phyloP scores from a whole-genome alignment of 2,888 invertebrate genomes.

The Trissonchulus sp. region DNA sequence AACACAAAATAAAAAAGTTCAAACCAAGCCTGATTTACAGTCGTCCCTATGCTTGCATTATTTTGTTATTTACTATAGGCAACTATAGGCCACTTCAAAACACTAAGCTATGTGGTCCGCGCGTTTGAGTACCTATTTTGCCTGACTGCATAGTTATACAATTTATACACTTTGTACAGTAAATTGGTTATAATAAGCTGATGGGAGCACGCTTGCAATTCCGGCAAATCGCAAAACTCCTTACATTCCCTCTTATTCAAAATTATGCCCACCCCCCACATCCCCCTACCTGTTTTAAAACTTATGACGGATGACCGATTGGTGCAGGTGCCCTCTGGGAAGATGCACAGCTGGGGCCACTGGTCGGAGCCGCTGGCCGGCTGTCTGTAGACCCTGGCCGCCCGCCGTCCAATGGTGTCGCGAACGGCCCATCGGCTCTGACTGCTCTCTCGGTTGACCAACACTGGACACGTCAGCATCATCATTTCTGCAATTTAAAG shows the following conservation, averaged over 20 bases:
- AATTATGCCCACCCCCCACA: not conserved
- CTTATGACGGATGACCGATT: constrained; percentile 73
- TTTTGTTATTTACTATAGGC: not conserved
- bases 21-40: not conserved
- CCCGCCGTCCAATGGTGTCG: not conserved
- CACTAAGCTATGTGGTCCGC: no score
- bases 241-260: no score
- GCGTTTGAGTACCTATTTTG: no score
- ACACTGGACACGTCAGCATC: not conserved
- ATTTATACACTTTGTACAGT: no score
- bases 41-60: not conserved
- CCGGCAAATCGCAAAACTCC: no score
- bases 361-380: constrained; percentile 57
- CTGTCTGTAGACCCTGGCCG: not conserved
- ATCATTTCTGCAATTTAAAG: constrained; percentile 1
- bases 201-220: no score
- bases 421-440: not conserved
- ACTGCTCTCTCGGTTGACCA: constrained; percentile 7
- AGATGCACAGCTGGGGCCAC: constrained; percentile 90
- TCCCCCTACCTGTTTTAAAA: constrained; percentile 47
- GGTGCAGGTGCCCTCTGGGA: constrained; percentile 93
- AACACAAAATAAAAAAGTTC: not conserved
- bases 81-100: not conserved
- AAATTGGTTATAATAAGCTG: no score
- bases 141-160: no score